Evolutionary conservation across 2,888 invertebrate genomes (phyloP), one percentile per base, ranked within the genome.

Genomic region (Synergus japonicus): DNA sequence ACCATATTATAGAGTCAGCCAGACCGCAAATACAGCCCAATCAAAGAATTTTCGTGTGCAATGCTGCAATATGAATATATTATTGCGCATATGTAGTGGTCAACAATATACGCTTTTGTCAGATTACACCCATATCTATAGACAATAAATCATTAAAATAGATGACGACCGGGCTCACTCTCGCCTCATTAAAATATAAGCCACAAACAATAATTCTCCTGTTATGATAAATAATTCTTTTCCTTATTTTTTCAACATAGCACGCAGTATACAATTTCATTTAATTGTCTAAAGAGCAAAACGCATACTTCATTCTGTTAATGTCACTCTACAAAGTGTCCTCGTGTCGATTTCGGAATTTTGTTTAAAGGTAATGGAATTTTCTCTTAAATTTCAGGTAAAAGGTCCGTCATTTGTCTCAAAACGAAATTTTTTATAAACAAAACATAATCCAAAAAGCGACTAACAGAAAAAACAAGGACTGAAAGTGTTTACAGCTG

Each of bases 151-250:
- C 46, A 22, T 69, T 13, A 10, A 69, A 69, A 46, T 46, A 69
- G 13, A 46, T 46, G 44, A 8, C 46, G 9, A 22, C 29, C 22
- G 49, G 18, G 29, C 29, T 69, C 44, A 60, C 60, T 60, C 22
- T 60, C 60, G 22, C 22, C 60, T 29, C 22, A 69, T 15, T 49
- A 22, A 69, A 69, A 69, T 46, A 69, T 69, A 69, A 22, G 15
- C 22, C 29, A n/a, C 49, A 69, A 69, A 29, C 69, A 69, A 46
- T 22, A 69, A 12, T 22, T 29, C 1, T 10, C 10, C 10, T 69
- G 12, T 29, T 49, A 29, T 49, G n/a, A 49, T 69, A 49, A 49
- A 69, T 29, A 69, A 8, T 15, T 46, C 15, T 69, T 69, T 8
- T 49, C 46, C 22, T 12, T 15, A 22, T 12, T 18, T 18, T 67